Base-by-base conservation (phyloP, 2,797 vertebrate genomes). In the Gymnopithys bicolor region DNA sequence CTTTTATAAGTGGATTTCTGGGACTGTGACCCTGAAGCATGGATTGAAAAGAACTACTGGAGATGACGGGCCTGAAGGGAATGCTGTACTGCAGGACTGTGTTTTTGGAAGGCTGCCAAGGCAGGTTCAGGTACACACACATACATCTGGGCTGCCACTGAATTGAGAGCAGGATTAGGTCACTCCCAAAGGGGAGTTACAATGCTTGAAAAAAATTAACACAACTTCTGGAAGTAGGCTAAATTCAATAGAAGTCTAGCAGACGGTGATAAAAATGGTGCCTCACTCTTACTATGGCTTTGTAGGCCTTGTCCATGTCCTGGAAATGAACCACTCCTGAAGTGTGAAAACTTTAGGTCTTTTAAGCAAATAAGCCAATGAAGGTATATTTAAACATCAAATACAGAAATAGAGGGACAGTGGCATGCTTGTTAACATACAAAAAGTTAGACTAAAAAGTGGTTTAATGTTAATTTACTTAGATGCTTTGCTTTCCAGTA, bases 361-460 rank as follows among this genome's bases (percentile, higher is more conserved):
- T 53, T 69, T 46, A 69, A 81, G 71, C 53, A 74, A 71, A 1
- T 46, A 80, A 79, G 52, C 82, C 79, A 84, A 14, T 46, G 91
- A 86, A 84, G 70, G 59, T 70, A n/a, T 58, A 68, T 63, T 76
- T 94, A 87, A 93, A 82, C 68, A 55, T 74, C 79, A 95, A 64
- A 67, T 80, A 70, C 55, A 84, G 77, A 93, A 93, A 79, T 52
- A 92, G 93, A 77, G 75, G 51, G 52, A 56, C 33, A 56, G 43
- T 24, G 66, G 52, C 90, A 27, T 24, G 41, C 81, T 87, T 77
- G 76, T 67, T 84, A 84, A 52, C 76, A 27, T 83, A 41, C n/a
- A 56, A 60, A 19, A 89, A 88, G 53, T 96, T 69, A 73, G 52
- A 83, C 92, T 93, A 21, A 94, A 93, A 94, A 93, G 64, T 7